Conservation (phyloP, 2,797 vertebrate species). For the Danio choprae region DNA sequence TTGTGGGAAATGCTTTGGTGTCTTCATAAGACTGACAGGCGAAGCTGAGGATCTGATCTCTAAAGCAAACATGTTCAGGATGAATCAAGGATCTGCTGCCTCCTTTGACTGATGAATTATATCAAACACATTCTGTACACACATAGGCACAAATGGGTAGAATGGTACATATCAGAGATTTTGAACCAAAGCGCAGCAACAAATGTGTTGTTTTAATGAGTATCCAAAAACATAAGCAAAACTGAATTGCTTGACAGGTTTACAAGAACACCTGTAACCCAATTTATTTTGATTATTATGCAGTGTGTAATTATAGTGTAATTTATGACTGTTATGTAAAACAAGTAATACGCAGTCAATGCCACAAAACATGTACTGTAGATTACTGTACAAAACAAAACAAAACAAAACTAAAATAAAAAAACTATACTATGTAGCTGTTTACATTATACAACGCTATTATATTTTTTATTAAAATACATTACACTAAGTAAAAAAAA, state of each 20-base stretch:
- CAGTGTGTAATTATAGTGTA: too few species aligned
- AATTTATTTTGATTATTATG: too few species aligned
- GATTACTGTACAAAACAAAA: too few species aligned
- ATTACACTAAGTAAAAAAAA: too few species aligned
- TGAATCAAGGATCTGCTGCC: constrained; percentile 19
- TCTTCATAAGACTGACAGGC: constrained; percentile 13
- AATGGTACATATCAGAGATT: background rate
- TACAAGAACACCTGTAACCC: too few species aligned
- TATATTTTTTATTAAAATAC: too few species aligned
- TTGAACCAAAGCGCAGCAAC: background rate
- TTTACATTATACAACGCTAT: too few species aligned
- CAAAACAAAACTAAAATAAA: too few species aligned
- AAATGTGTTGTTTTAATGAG: background rate
- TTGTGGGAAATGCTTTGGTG: constrained; percentile 22
- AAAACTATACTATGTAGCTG: too few species aligned
- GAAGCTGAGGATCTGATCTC: background rate
- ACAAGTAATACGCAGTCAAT: too few species aligned
- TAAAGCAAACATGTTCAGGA: background rate
- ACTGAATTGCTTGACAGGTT: background rate
- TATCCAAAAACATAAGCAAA: background rate
- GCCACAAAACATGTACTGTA: too few species aligned
- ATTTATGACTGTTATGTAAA: too few species aligned
- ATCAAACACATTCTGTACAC: background rate
- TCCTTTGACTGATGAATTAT: constrained; percentile 14
- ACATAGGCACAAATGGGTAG: background rate